Evolutionary conservation across 1,140 invertebrate species (phyloP).

Genomic region (Zaprionus gabonicus): DNA sequence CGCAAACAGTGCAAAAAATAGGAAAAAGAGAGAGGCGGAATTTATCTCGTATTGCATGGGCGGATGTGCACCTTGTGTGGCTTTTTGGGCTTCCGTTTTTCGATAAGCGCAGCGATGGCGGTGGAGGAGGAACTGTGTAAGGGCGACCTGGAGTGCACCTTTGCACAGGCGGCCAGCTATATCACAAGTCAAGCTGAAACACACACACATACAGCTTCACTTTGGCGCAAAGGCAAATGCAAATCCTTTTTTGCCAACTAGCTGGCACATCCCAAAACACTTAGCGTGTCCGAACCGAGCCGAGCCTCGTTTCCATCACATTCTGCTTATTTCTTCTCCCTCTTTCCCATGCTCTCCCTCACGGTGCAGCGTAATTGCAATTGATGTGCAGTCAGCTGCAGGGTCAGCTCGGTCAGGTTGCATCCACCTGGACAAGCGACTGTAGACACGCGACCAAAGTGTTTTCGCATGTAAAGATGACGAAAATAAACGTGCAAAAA

Average conservation of each 20-base stretch:
- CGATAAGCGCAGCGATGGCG: conserved; percentile 14
- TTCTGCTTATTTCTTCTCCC: not conserved
- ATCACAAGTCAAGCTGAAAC: conserved; percentile 8
- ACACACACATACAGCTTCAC: not conserved
- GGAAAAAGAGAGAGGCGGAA: not conserved
- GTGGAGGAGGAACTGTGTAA: not conserved
- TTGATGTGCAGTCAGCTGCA: conserved; percentile 38
- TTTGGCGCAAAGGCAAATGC: not conserved
- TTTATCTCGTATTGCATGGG: conserved; percentile 8
- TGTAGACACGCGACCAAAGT: conserved; percentile 37
- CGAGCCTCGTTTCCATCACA: not conserved
- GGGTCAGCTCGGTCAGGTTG: conserved; percentile 1
- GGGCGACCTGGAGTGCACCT: not conserved
- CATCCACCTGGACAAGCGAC: not conserved
- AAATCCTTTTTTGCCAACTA: conserved; percentile 17
- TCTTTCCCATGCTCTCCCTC: not conserved
- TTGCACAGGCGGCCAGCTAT: not conserved
- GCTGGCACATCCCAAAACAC: conserved; percentile 17
- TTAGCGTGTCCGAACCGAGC: not conserved
- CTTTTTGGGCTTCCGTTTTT: not conserved
- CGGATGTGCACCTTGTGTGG: not conserved
- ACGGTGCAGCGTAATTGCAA: conserved; percentile 34
- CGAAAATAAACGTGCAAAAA: conserved; percentile 52
- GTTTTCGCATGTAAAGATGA: conserved; percentile 60
- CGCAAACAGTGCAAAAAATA: not conserved